A percentile compares a stretch with the other conserved stretches of the same genome.
Evolutionary conservation across 1,140 invertebrate genomes (phyloP).

Genomic region (Hermetia illucens): DNA sequence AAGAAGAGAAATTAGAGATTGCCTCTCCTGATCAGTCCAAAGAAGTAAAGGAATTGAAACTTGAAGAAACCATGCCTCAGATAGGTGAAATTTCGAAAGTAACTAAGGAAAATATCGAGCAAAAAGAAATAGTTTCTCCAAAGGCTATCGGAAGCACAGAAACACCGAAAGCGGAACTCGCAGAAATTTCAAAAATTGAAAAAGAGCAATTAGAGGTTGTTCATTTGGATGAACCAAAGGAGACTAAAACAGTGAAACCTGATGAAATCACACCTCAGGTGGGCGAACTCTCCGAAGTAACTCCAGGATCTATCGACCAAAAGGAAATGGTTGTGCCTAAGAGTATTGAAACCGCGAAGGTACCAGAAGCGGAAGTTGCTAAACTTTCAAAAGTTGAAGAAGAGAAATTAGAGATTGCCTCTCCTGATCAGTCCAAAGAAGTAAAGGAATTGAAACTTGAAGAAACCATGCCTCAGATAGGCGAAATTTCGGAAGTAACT

Average conservation of each 20-base stretch:
- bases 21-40: neutral
- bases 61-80: neutral
- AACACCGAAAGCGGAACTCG: too few relatives aligned
- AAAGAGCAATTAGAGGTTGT: neutral
- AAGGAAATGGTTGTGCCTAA: too few relatives aligned
- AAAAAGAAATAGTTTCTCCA: too few relatives aligned
- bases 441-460: neutral
- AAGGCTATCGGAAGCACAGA: too few relatives aligned
- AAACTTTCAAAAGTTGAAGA: too few relatives aligned
- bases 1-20: conserved; percentile 8
- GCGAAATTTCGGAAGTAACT: conserved; percentile 7
- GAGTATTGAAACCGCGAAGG: conserved; percentile 9
- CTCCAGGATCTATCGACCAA: too few relatives aligned
- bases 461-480: conserved; percentile 1
- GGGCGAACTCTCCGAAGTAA: too few relatives aligned
- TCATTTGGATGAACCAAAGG: conserved; percentile 9
- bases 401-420: too few relatives aligned
- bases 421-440: conserved; percentile 1
- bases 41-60: neutral
- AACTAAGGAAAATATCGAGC: too few relatives aligned
- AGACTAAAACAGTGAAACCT: conserved; percentile 9
- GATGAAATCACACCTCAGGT: too few relatives aligned
- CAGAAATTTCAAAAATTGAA: too few relatives aligned
- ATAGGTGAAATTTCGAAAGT: conserved; percentile 6
- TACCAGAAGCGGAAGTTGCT: conserved; percentile 4